These are phyloP conservation scores for Orgyia antiqua DNA, from an alignment of 2,888 invertebrate genomes.

Conservation along the genomic window DNA sequence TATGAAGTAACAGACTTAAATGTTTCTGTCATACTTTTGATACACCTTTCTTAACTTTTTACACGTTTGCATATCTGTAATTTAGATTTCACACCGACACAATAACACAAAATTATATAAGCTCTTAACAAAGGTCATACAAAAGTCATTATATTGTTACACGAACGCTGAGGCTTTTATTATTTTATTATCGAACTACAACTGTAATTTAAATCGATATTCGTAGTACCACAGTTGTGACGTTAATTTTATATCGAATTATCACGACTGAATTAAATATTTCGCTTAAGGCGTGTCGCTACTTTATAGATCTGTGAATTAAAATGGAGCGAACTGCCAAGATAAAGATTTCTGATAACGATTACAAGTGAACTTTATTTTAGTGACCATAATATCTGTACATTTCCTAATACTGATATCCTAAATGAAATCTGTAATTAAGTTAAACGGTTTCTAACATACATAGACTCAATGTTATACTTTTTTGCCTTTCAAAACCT, in stretches of 20 bases:
- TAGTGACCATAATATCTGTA: slow-evolving; percentile 15
- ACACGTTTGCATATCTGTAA: no score
- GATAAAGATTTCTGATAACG: slow-evolving; percentile 26
- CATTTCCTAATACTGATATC: slow-evolving; percentile 16
- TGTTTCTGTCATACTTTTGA: no score
- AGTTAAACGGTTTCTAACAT: neutral
- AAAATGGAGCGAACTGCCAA: slow-evolving; percentile 19
- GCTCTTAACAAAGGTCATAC: slow-evolving; percentile 13
- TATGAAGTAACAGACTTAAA: no score
- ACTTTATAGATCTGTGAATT: slow-evolving; percentile 20
- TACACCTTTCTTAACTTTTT: no score
- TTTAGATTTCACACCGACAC: no score
- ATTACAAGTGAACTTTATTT: slow-evolving; percentile 31
- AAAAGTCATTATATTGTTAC: slow-evolving; percentile 42
- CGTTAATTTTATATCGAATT: slow-evolving; percentile 53
- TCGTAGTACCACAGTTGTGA: slow-evolving; percentile 39
- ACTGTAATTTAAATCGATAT: slow-evolving; percentile 45
- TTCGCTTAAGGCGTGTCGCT: slow-evolving; percentile 36
- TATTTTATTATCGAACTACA: slow-evolving; percentile 54
- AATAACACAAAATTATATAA: slow-evolving; percentile 2
- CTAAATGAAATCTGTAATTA: slow-evolving; percentile 2
- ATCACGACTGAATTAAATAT: slow-evolving; percentile 48
- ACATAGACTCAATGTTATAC: neutral
- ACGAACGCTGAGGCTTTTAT: slow-evolving; percentile 40
- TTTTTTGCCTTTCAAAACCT: neutral